Percentiles rank a stretch among this genome's conserved stretches.
These are phyloP conservation scores for Pasiphila rectangulata DNA, from an alignment of 2,888 invertebrate species.

Conservation along the genomic window DNA sequence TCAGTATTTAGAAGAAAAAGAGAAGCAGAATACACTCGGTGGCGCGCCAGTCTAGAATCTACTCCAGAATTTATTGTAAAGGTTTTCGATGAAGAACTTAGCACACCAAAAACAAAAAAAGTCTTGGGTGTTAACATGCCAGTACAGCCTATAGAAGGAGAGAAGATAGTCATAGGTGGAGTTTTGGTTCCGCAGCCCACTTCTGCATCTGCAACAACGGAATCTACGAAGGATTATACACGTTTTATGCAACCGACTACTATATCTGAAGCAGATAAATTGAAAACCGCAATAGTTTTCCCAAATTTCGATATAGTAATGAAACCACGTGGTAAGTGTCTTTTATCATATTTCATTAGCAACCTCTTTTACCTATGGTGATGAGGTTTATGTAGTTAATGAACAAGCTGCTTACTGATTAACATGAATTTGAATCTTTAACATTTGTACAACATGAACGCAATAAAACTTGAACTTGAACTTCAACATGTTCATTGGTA, in stretches of 20 bases:
- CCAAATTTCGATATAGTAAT: slow-evolving; percentile 26
- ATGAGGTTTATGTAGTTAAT: too few species aligned
- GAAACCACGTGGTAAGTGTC: slow-evolving; percentile 31
- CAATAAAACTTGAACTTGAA: too few species aligned
- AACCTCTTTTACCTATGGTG: too few species aligned
- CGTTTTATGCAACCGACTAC: slow-evolving; percentile 60
- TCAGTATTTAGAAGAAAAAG: slow-evolving; percentile 54
- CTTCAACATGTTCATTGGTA: too few species aligned
- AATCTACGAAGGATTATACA: slow-evolving; percentile 52
- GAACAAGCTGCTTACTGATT: too few species aligned
- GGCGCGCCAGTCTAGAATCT: slow-evolving; percentile 55
- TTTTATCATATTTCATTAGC: too few species aligned
- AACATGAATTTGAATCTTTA: too few species aligned
- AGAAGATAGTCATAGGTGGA: slow-evolving; percentile 65
- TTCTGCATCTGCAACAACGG: slow-evolving; percentile 24
- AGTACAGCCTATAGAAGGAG: slow-evolving; percentile 45
- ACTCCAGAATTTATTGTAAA: slow-evolving; percentile 69
- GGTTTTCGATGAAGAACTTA: slow-evolving; percentile 66
- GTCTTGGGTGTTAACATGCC: slow-evolving; percentile 63
- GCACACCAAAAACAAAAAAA: slow-evolving; percentile 44
- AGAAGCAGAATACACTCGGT: slow-evolving; percentile 65
- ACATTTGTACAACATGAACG: too few species aligned
- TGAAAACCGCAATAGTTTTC: neutral
- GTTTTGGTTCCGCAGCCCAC: slow-evolving; percentile 47
- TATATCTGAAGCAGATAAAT: neutral